phyloP scores from a whole-genome alignment of 2,797 vertebrate species.

The Sebastes hopkinsi region DNA sequence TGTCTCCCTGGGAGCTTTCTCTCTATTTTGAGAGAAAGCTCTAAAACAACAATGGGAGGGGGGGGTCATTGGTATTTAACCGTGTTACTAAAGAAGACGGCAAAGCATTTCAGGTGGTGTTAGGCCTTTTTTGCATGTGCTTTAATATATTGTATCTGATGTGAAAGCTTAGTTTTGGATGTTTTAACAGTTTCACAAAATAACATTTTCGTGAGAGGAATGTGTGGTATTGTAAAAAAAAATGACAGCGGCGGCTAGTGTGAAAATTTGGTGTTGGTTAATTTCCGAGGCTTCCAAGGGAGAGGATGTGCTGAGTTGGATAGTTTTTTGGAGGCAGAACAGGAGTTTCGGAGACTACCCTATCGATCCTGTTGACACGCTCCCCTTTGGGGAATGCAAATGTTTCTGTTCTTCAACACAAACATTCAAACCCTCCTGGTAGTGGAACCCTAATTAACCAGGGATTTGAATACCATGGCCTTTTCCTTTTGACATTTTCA shows the following conservation, averaged over 20 bases:
- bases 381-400: conserved; percentile 78
- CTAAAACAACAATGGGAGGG: conserved; percentile 38
- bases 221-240: conserved; percentile 12
- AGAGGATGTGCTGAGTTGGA: conserved; percentile 71
- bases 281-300: conserved; percentile 55
- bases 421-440: conserved; percentile 72
- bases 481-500: conserved; percentile 77
- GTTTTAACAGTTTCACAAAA: conserved; percentile 4
- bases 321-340: conserved; percentile 59
- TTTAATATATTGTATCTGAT: conserved; percentile 6
- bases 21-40: conserved; percentile 39
- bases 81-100: conserved; percentile 18
- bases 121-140: conserved; percentile 10
- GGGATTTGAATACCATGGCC: conserved; percentile 78
- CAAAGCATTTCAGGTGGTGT: conserved; percentile 11
- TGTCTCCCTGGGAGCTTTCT: conserved; percentile 44
- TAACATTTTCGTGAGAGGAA: not conserved
- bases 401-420: conserved; percentile 75
- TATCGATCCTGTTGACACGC: conserved; percentile 79
- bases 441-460: conserved; percentile 75
- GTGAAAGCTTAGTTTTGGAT: not conserved
- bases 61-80: conserved; percentile 50
- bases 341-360: conserved; percentile 64
- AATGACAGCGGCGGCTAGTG: conserved; percentile 19
- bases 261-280: conserved; percentile 43